Conservation (phyloP, 1,140 invertebrate genomes). For the Trachymyrmex septentrionalis region DNA sequence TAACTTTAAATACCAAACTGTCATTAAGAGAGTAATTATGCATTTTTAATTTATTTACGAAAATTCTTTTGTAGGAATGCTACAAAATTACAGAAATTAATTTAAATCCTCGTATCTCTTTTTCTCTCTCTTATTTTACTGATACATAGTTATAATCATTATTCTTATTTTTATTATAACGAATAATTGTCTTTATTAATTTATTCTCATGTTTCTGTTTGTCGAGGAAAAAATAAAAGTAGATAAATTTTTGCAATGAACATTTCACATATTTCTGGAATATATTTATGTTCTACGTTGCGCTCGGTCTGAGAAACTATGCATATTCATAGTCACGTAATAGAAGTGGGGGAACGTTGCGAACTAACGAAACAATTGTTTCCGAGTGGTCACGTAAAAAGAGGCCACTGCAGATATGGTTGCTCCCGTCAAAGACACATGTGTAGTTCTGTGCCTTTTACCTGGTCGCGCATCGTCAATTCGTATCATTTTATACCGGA, state of each 20-base stretch:
- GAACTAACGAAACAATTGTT: slow-evolving; percentile 51
- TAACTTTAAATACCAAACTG: neutral
- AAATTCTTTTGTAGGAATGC: neutral
- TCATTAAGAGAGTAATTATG: neutral
- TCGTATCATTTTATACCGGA: slow-evolving; percentile 7
- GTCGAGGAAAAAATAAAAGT: neutral
- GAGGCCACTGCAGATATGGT: slow-evolving; percentile 64
- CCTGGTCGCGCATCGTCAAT: neutral
- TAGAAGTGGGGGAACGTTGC: slow-evolving; percentile 17
- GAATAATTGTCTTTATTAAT: slow-evolving; percentile 3
- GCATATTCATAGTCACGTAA: slow-evolving; percentile 70
- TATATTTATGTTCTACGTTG: slow-evolving; percentile 8
- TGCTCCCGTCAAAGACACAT: slow-evolving; percentile 24
- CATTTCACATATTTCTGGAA: slow-evolving; percentile 17
- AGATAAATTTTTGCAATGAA: neutral
- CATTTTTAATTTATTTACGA: neutral
- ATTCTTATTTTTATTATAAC: neutral
- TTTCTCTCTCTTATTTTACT: neutral
- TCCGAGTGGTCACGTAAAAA: slow-evolving; percentile 62
- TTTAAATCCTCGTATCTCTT: neutral
- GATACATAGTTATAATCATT: neutral
- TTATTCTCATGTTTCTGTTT: neutral
- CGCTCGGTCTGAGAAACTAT: slow-evolving; percentile 44
- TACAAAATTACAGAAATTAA: slow-evolving; percentile 20
- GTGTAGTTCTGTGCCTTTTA: slow-evolving; percentile 21